Percentiles rank a stretch among this genome's conserved stretches.
Conservation (phyloP, 2,113 vertebrate species). For the Nothoprocta perdicaria region DNA sequence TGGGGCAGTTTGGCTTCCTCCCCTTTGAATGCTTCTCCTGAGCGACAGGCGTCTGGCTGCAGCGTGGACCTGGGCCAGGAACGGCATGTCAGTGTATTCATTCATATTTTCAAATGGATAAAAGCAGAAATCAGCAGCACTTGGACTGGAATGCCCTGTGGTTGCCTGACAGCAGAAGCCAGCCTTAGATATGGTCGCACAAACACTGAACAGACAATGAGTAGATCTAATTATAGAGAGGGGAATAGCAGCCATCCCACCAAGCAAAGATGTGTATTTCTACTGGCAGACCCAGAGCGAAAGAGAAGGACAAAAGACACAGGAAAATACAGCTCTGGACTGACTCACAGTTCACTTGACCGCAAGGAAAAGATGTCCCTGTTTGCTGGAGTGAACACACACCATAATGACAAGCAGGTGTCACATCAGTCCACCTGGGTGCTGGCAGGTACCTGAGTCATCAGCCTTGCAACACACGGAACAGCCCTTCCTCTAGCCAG, state of each 20-base stretch:
- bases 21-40: not conserved
- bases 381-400: fast-evolving
- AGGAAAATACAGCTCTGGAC: not conserved
- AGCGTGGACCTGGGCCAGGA: not conserved
- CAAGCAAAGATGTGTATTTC: not conserved
- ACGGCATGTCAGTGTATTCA: not conserved
- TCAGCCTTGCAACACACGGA: fast-evolving
- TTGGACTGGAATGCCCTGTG: slow-evolving; percentile 29
- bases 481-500: not conserved
- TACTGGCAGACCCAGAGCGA: not conserved
- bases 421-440: not conserved
- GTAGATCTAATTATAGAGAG: slow-evolving; percentile 37
- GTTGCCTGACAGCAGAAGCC: slow-evolving; percentile 33
- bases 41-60: not conserved
- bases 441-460: not conserved
- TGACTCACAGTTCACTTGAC: not conserved
- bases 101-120: not conserved
- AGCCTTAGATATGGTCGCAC: not conserved
- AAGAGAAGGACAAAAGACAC: not conserved
- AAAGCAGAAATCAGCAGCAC: slow-evolving; percentile 10
- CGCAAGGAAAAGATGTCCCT: not conserved
- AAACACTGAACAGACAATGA: not conserved
- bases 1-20: not conserved
- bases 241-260: not conserved
- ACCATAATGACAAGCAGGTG: not conserved